Evolutionary conservation across 2,888 invertebrate genomes (phyloP), one percentile per base, ranked within the genome.

Genomic region (Philereme transversata): DNA sequence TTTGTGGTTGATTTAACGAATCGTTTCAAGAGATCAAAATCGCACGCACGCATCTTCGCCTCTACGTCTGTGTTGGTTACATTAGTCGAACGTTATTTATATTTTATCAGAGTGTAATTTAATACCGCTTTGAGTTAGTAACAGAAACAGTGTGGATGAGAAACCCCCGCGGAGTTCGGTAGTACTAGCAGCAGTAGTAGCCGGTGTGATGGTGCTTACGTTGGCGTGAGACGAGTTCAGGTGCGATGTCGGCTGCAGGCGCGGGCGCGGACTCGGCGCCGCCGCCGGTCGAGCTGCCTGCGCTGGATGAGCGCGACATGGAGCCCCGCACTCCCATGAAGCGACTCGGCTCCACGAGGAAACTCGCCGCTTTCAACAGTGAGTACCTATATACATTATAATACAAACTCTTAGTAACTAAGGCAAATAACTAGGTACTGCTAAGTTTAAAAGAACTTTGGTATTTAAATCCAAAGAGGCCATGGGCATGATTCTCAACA

Each of bases 231-330:
- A n/a, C 8, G 22, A 5, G 7, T 8, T 40, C 40, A 9, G 9
- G 34, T 33, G 50, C 53, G 33, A 77, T 79, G 77, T 82, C 95
- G 69, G 82, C n/a, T 4, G 43, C n/a, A 9, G 43, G 76, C 62
- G 78, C 81, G 47, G 75, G 98, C 33, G 94, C 95, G 86, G 98
- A 22, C 22, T 22, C 99, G 6, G 97, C 98, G 97, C 98, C 99
- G 86, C 98, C 99, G 7, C 97, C 97, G 97, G 94, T 54, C 96
- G 98, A 87, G 96, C 97, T 57, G 94, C 96, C 63, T 97, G 86
- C 84, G 79, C 95, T 96, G 93, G 96, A 96, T 87, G 96, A 96
- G 82, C 95, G 95, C 79, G 96, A 96, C 76, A 91, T 94, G 82
- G 96, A 96, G 88, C 93, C 95, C 69, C 96, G 96, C 80, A 96